Base-by-base conservation (phyloP, 2,888 invertebrate genomes). In the Tenthredo amoena region DNA sequence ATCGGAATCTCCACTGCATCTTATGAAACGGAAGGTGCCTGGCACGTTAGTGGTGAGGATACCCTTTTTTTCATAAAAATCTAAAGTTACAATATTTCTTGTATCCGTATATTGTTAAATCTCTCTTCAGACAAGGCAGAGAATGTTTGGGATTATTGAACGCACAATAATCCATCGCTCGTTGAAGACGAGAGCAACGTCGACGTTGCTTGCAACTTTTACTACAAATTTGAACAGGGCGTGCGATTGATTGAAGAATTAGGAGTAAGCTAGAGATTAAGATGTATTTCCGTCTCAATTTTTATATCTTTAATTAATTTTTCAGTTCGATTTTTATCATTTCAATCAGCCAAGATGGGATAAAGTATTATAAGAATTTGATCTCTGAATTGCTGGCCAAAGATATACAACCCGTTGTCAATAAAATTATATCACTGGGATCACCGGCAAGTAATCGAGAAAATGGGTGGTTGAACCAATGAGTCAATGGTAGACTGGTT, bases 341-440 rank as follows among this genome's bases (percentile, higher is more conserved):
- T n/a, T n/a, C n/a, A 86, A 92, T 96, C 50, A 95, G 94, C 88
- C 94, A 95, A 84, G 93, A 93, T 3, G 97, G 96, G 6, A 93
- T 97, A 55, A 91, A 93, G 72, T 96, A 96, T 92, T 97, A 97
- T 93, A 95, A 94, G 84, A 93, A 94, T 76, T 90, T 97, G 31
- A 94, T 96, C n/a, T 93, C 95, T 79, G 95, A 95, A 88, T 93
- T 97, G 2, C 86, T 94, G 4, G 92, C 90, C 1, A 93, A 95
- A 84, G 94, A 93, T 21, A 96, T 97, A 76, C 89, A 93, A 84
- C 96, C 97, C 0, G 90, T 96, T 85, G 94, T n/a, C n/a, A n/a
- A n/a, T 96, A 3, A 96, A 96, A 0, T 94, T 96, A 91, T 96
- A 96, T 93, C 96, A 96, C 89, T 96, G 96, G 95, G 96, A 96